phyloP scores from a whole-genome alignment of 2,888 invertebrate species.

The Eupithecia exiguata region DNA sequence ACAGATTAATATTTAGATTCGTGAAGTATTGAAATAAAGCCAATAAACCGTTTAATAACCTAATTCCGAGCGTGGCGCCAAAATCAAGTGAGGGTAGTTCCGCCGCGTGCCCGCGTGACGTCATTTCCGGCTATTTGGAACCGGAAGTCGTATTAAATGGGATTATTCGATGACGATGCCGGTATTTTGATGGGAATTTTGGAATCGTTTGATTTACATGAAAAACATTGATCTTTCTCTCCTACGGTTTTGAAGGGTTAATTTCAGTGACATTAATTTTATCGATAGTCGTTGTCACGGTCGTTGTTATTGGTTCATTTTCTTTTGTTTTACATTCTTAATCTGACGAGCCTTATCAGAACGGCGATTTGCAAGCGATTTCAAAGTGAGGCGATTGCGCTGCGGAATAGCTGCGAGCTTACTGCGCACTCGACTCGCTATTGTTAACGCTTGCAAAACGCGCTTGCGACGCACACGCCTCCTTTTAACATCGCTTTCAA shows the following conservation, averaged over 20 bases:
- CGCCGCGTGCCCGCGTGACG: constrained; percentile 63
- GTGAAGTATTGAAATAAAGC: constrained; percentile 22
- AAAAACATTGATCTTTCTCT: constrained; percentile 5
- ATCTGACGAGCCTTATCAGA: not conserved
- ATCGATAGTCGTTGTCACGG: not conserved
- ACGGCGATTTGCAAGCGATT: too few species aligned
- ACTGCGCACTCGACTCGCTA: too few species aligned
- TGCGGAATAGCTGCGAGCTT: too few species aligned
- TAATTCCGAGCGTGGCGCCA: constrained; percentile 59
- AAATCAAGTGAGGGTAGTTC: constrained; percentile 67
- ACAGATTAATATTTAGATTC: not conserved
- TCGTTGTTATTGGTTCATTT: not conserved
- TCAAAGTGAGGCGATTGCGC: too few species aligned
- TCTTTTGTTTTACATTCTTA: not conserved
- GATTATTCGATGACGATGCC: constrained; percentile 47
- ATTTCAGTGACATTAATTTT: not conserved
- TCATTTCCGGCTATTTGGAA: constrained; percentile 60
- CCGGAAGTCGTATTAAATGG: constrained; percentile 53
- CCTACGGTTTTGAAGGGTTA: not conserved
- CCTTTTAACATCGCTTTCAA: too few species aligned
- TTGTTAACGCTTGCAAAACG: too few species aligned
- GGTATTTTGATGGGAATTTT: constrained; percentile 36
- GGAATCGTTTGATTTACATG: constrained; percentile 27
- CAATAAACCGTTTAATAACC: constrained; percentile 56
- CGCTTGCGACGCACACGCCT: too few species aligned